These are phyloP conservation scores for Colletes collaris DNA, from an alignment of 2,888 invertebrate genomes.

Conservation along the genomic window DNA sequence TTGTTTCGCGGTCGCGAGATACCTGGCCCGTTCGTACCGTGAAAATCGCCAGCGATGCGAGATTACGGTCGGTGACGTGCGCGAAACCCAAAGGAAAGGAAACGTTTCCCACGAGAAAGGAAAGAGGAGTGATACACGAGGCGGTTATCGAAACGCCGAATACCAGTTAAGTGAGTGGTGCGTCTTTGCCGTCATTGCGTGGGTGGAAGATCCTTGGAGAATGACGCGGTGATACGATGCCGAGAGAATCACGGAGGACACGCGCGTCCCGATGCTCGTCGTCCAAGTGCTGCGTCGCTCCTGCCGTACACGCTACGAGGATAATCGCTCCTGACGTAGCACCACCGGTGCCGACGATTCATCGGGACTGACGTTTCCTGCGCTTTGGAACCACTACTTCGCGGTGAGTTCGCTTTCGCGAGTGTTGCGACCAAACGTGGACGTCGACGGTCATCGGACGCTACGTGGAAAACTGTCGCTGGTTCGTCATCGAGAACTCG, in stretches of 20 bases:
- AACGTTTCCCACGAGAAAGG: slow-evolving; percentile 20
- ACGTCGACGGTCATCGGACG: no score
- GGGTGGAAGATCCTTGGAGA: slow-evolving; percentile 53
- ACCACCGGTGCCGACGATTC: slow-evolving; percentile 52
- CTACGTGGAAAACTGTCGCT: no score
- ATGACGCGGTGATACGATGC: slow-evolving; percentile 74
- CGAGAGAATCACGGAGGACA: slow-evolving; percentile 61
- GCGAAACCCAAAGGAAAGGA: neutral
- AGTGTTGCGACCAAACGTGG: no score
- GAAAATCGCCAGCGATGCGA: slow-evolving; percentile 19
- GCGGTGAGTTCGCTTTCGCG: slow-evolving; percentile 73
- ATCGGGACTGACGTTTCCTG: slow-evolving; percentile 76
- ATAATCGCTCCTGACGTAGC: slow-evolving; percentile 55
- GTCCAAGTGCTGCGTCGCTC: slow-evolving; percentile 50
- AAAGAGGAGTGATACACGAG: slow-evolving; percentile 38
- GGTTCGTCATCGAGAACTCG: no score
- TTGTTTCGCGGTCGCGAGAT: slow-evolving; percentile 2
- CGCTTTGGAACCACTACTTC: slow-evolving; percentile 79
- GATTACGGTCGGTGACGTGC: slow-evolving; percentile 42
- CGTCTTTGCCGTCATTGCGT: slow-evolving; percentile 41
- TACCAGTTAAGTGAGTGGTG: slow-evolving; percentile 60
- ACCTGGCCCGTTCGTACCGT: neutral
- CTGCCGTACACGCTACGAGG: slow-evolving; percentile 37
- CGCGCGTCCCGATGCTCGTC: slow-evolving; percentile 67
- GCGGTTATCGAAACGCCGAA: slow-evolving; percentile 29